A percentile compares a stretch with the other conserved stretches of the same genome.
These are phyloP conservation scores for Volucella inflata DNA, from an alignment of 2,888 invertebrate species.

Conservation along the genomic window DNA sequence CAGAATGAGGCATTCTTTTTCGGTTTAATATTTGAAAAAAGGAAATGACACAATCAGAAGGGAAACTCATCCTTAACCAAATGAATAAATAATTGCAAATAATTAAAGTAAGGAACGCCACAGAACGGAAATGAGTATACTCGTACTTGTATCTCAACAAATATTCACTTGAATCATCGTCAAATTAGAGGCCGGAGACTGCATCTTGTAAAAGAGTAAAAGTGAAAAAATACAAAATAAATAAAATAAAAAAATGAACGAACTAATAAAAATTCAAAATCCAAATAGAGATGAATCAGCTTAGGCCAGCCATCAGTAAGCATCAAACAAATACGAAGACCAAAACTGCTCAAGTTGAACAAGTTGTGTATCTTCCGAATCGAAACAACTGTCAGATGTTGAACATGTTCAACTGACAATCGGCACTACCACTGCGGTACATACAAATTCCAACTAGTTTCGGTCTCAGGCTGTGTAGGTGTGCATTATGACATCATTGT, in stretches of 20 bases:
- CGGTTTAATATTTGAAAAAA: background rate
- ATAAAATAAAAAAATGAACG: background rate
- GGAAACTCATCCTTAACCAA: conserved; percentile 48
- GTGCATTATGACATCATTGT: conserved; percentile 71
- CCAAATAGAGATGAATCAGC: conserved; percentile 54
- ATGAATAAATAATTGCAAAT: conserved; percentile 41
- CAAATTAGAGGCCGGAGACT: conserved; percentile 12
- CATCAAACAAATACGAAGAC: background rate
- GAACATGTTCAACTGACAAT: conserved; percentile 26
- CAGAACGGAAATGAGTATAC: conserved; percentile 40
- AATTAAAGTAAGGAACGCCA: conserved; percentile 41
- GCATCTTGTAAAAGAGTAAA: conserved; percentile 27
- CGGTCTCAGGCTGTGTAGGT: conserved; percentile 52
- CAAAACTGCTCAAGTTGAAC: conserved; percentile 55
- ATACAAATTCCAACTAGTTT: conserved; percentile 46
- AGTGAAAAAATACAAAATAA: background rate
- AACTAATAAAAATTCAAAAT: conserved; percentile 20
- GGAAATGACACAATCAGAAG: conserved; percentile 32
- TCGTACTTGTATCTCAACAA: background rate
- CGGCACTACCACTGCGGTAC: conserved; percentile 30
- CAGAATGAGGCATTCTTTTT: conserved; percentile 13
- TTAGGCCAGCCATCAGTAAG: conserved; percentile 4
- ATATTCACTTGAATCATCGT: conserved; percentile 16
- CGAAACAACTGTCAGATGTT: conserved; percentile 38
- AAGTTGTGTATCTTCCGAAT: conserved; percentile 47